A percentile compares a stretch with the other conserved stretches of the same genome.
Conservation (phyloP, 2,797 vertebrate genomes). For the Gambusia yucatana region DNA sequence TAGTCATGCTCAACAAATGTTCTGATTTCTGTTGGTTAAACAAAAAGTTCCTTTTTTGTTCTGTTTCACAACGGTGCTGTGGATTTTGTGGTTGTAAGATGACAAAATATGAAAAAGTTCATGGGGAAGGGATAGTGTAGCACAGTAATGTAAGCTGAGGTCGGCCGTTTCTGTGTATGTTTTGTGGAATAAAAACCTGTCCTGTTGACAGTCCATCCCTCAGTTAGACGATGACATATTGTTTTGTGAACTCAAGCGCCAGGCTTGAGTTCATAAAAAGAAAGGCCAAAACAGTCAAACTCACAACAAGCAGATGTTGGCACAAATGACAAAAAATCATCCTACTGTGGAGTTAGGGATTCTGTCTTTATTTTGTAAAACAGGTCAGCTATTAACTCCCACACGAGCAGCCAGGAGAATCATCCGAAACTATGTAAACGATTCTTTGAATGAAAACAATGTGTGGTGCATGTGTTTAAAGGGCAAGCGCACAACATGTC, state of each 20-base stretch:
- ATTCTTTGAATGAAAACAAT: conserved; percentile 5
- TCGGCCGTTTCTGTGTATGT: neutral
- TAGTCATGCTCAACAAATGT: neutral
- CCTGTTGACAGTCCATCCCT: neutral
- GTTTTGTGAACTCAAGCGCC: neutral
- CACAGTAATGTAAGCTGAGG: neutral
- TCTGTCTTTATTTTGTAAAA: conserved; percentile 62
- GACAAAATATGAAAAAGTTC: neutral
- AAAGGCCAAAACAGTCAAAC: conserved; percentile 35
- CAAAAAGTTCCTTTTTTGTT: neutral
- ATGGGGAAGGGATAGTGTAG: neutral
- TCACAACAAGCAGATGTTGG: conserved; percentile 51
- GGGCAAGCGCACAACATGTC: conserved; percentile 50
- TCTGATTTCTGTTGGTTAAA: too few relatives aligned
- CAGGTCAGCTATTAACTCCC: conserved; percentile 70
- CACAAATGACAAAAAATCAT: neutral
- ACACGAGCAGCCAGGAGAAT: conserved; percentile 41
- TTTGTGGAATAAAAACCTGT: neutral
- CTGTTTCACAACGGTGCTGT: neutral
- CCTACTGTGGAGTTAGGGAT: conserved; percentile 46
- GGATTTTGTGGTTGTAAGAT: neutral
- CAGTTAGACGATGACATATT: neutral
- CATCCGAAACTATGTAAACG: conserved; percentile 31
- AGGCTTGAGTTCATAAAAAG: neutral
- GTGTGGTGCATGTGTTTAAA: conserved; percentile 31